Conservation (phyloP, 2,888 invertebrate species). For the Brenthis daphne region DNA sequence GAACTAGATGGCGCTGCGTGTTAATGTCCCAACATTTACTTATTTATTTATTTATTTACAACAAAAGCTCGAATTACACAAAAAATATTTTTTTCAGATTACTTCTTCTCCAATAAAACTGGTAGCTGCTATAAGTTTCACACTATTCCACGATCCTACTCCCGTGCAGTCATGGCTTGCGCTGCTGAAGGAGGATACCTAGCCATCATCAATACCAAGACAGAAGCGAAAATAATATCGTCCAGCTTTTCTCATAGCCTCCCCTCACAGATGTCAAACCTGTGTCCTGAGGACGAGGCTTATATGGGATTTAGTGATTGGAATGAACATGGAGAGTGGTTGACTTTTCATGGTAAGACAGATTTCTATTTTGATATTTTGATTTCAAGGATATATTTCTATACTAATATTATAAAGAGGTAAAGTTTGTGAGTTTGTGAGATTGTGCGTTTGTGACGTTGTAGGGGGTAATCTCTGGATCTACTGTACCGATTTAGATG, state of each 20-base stretch:
- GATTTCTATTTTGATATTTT: background rate
- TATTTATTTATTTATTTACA: too few species aligned
- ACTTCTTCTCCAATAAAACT: slow-evolving; percentile 30
- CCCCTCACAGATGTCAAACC: background rate
- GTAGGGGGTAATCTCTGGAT: too few species aligned
- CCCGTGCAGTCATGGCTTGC: slow-evolving; percentile 41
- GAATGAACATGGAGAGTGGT: slow-evolving; percentile 41
- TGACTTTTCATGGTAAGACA: slow-evolving; percentile 40
- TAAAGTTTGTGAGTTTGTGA: too few species aligned
- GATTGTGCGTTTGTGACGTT: too few species aligned
- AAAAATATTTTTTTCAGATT: slow-evolving; percentile 25
- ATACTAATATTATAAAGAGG: too few species aligned
- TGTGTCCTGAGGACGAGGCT: background rate
- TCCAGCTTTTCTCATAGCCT: background rate
- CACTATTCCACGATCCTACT: slow-evolving; percentile 35
- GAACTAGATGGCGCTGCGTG: too few species aligned
- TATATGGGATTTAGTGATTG: slow-evolving; percentile 40
- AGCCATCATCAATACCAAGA: slow-evolving; percentile 40
- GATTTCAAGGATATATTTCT: background rate
- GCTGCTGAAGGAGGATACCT: slow-evolving; percentile 42
- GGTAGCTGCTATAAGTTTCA: slow-evolving; percentile 45
- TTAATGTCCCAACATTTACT: too few species aligned
- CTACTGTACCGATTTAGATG: too few species aligned
- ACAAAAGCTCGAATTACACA: too few species aligned
- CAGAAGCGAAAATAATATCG: slow-evolving; percentile 44